Evolutionary conservation across 2,797 vertebrate genomes (phyloP), one percentile per base, ranked within the genome.

Genomic region (Xenentodon cancila): DNA sequence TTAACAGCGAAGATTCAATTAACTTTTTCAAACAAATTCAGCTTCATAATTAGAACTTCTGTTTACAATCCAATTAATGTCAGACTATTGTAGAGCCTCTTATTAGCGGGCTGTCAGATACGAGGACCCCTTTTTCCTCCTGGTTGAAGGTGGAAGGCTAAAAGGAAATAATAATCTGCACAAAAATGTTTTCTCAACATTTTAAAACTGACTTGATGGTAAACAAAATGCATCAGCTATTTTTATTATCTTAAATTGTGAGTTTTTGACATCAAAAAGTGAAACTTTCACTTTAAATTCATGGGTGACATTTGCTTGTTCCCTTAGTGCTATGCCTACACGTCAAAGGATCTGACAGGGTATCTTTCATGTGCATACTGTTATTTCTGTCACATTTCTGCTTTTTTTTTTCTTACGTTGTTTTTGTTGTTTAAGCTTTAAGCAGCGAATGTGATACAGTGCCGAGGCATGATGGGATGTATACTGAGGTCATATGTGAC

Each of bases 401-500:
- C 12, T 50, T 63, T 68, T 59, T 70, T 50, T 64, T 49, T 21
- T 22, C 7, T 30, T 25, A 5, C 5, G n/a, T 25, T 8, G 30
- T 30, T 30, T 9, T 42, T 47, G 48, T 27, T 16, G 65, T 55
- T 65, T 59, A 53, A 43, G 80, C 73, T 69, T 60, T 61, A 64
- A 73, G 75, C 65, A 17, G 46, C 12, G 53, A 48, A 66, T 82
- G 68, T 44, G 71, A 80, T 79, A 69, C 75, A 11, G 67, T 22
- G 46, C 60, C 13, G 59, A 72, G 57, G 82, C 79, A 76, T 55
- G 1, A 42, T 42, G 77, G 79, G 75, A 84, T 68, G 68, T 71
- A 68, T 73, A 73, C 73, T 32, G 75, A 81, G 82, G 84, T 89
- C 79, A 79, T 69, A 65, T 75, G 84, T 80, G 86, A 87, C 81